Evolutionary conservation across 2,888 invertebrate species (phyloP).

Genomic region (Stegana nigrithorax): DNA sequence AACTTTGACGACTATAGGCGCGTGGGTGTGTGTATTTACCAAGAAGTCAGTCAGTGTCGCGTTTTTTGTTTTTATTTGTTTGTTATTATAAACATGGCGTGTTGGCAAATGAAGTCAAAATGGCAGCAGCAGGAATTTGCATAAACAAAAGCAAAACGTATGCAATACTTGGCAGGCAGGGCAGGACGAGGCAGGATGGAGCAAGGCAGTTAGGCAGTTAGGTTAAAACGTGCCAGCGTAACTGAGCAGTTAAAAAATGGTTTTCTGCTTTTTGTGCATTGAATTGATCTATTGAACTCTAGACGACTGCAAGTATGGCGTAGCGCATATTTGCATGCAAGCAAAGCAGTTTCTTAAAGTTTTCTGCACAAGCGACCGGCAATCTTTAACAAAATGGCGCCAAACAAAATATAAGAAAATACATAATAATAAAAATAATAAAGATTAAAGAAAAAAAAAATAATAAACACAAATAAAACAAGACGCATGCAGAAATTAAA

Average conservation of each 20-base stretch:
- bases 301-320: neutral
- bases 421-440: neutral
- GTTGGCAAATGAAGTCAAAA: neutral
- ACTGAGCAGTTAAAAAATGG: no score
- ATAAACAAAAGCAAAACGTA: neutral
- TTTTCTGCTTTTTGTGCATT: neutral
- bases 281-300: neutral
- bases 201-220: neutral
- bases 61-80: no score
- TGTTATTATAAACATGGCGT: slow-evolving; percentile 11
- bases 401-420: no score
- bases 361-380: no score
- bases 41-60: neutral
- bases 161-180: no score
- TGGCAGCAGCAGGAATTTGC: slow-evolving; percentile 1
- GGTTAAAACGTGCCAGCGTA: neutral
- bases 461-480: neutral
- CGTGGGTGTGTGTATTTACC: neutral
- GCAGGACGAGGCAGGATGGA: no score
- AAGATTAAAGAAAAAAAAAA: neutral
- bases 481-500: neutral
- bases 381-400: no score
- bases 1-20: neutral
- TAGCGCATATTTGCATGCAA: neutral
- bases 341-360: no score